Conservation (phyloP, 2,888 invertebrate species). For the Dasysyrphus tricinctus region DNA sequence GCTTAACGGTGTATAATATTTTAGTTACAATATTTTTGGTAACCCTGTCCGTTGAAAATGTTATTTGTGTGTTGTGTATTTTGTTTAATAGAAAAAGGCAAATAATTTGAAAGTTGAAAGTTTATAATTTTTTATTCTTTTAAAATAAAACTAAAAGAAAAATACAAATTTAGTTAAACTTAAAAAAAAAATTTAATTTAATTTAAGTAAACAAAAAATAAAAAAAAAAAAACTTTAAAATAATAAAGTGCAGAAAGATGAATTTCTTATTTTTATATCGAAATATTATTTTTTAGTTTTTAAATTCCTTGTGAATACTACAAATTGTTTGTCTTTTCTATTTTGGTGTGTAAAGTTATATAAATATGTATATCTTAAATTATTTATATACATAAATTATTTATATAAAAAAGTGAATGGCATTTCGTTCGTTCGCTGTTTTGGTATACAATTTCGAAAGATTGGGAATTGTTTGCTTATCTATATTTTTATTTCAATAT, state of each 20-base stretch:
- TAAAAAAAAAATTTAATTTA: no score
- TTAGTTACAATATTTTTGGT: constrained; percentile 30
- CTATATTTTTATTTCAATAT: constrained; percentile 7
- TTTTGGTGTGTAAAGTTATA: constrained; percentile 62
- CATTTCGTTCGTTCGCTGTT: constrained; percentile 67
- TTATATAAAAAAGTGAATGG: constrained; percentile 56
- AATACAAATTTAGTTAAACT: no score
- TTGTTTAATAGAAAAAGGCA: constrained; percentile 21
- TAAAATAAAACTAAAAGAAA: no score
- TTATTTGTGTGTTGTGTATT: constrained; percentile 60
- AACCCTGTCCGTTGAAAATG: constrained; percentile 59
- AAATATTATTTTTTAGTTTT: background rate
- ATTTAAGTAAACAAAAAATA: no score
- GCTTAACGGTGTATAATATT: constrained; percentile 38
- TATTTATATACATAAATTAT: constrained; percentile 40
- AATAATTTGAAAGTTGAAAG: background rate
- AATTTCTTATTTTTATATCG: background rate
- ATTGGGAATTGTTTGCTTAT: constrained; percentile 59
- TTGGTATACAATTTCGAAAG: constrained; percentile 48
- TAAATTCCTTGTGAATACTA: background rate
- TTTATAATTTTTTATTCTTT: no score
- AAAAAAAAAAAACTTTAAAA: no score
- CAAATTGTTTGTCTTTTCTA: constrained; percentile 26
- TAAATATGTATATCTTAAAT: constrained; percentile 47
- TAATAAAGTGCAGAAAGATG: no score